Conservation (phyloP, 2,888 invertebrate species). For the Deilephila porcellus region DNA sequence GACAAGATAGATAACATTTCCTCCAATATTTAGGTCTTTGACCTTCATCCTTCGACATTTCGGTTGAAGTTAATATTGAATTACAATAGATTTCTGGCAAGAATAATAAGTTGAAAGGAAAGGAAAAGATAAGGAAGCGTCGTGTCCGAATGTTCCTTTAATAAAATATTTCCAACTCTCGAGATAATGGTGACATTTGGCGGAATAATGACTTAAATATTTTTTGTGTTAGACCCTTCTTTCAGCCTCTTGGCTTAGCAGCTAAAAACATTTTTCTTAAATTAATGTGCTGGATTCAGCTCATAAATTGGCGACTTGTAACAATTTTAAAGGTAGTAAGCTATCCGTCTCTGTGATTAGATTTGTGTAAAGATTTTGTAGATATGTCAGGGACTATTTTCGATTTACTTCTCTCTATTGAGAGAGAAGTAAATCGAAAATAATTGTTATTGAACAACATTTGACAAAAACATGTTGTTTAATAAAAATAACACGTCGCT, state of each 20-base stretch:
- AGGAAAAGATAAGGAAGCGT: conserved; percentile 14
- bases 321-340: no score
- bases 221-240: not conserved
- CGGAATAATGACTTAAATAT: conserved; percentile 16
- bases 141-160: conserved; percentile 16
- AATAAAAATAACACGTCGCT: no score
- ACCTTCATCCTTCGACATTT: not conserved
- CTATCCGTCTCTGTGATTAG: no score
- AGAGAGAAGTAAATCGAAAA: no score
- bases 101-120: conserved; percentile 21
- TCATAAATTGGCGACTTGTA: no score
- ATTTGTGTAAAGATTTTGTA: no score
- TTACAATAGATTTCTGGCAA: conserved; percentile 15
- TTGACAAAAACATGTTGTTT: no score
- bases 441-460: no score
- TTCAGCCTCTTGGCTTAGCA: not conserved
- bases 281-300: no score
- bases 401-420: no score
- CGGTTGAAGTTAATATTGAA: conserved; percentile 15
- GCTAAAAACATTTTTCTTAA: no score
- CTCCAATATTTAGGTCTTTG: not conserved
- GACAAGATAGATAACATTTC: not conserved
- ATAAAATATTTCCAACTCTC: conserved; percentile 16
- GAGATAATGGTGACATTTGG: conserved; percentile 22
- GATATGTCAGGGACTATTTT: no score